phyloP scores from a whole-genome alignment of 1,140 invertebrate species.

The Plodia interpunctella region DNA sequence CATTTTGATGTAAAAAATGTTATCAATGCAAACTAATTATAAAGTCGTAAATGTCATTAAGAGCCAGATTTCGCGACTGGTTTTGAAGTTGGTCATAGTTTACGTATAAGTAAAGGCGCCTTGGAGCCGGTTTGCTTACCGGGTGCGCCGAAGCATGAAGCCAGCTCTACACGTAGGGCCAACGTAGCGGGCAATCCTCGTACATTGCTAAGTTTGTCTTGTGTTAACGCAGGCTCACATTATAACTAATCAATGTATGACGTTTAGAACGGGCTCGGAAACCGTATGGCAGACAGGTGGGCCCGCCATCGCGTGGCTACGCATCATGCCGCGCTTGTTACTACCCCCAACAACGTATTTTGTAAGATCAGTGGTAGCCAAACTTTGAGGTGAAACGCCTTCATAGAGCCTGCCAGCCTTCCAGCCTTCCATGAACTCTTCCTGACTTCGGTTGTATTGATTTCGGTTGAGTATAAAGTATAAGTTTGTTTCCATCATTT shows the following conservation, averaged over 20 bases:
- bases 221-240: no score
- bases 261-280: neutral
- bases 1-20: neutral
- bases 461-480: no score
- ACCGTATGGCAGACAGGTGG: slow-evolving; percentile 22
- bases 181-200: no score
- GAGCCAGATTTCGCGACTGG: neutral
- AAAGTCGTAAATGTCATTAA: neutral
- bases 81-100: neutral
- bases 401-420: no score
- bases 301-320: slow-evolving; percentile 13
- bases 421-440: neutral
- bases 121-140: slow-evolving; percentile 9
- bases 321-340: neutral
- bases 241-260: no score
- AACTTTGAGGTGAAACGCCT: neutral
- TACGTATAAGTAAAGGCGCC: no score
- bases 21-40: neutral
- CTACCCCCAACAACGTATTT: slow-evolving; percentile 6
- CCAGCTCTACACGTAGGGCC: no score
- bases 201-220: no score
- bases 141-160: slow-evolving; percentile 13
- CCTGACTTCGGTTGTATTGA: no score
- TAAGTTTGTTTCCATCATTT: no score
- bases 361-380: neutral